Base-by-base conservation (phyloP, 2,113 vertebrate species). In the Seriola quinqueradiata region DNA sequence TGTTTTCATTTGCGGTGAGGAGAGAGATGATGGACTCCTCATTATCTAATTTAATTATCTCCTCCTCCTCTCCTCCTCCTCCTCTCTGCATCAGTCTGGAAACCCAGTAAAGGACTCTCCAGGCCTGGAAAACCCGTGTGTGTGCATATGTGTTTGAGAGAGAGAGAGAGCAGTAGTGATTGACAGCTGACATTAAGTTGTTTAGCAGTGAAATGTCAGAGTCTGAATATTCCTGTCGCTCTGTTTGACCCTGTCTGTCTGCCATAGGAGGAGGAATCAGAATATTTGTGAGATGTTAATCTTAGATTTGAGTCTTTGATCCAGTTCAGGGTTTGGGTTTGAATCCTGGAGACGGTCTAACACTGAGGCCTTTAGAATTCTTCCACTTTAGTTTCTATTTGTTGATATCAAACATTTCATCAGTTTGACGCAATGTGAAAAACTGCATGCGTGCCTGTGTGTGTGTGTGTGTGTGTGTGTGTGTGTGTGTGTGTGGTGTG, bases 141-240 rank as follows among this genome's bases (percentile, higher is more conserved):
- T 68, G 16, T 12, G 57, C 1, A 19, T 17, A 32, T 12, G 46
- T 10, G 48, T 8, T 55, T 12, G 36, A 17, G 64, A 14, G 55
- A 44, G 58, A 19, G 70, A 9, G 61, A 8, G 46, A 46, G 72
- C 36, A 10, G 68, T 0, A 52, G 48, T 81, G 87, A 84, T 71
- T 86, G 87, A 86, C 87, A 89, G 87, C 77, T 91, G 85, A 86
- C 83, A 91, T 91, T 89, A 78, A 70, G 67, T 75, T 85, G 87
- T 89, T 91, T 67, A 85, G 77, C 67, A 69, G 80, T 79, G 60
- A 89, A 90, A 89, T 89, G 87, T 91, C 87, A 91, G n/a, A 82
- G 59, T 87, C 71, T 86, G 82, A 81, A 85, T 88, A 52, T 87
- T 76, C 55, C 44, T 38, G 55, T 48, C n/a, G 4, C 19, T 81